Conservation (phyloP, 2,797 vertebrate species). For the Mormyrus hasselquistii region DNA sequence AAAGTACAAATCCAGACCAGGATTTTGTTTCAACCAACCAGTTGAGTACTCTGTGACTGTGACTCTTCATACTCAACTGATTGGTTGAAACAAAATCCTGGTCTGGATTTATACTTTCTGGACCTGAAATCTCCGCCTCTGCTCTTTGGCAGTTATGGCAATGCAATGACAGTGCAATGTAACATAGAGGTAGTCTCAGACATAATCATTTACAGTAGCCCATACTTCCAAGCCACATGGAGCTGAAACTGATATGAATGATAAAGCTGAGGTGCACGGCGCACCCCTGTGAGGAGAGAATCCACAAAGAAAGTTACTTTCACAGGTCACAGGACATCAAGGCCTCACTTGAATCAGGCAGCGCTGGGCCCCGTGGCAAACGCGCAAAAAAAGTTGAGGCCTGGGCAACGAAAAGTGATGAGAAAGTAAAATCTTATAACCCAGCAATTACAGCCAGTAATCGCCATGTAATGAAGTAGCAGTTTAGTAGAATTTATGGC, state of each 20-base stretch:
- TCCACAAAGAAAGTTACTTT: constrained; percentile 15
- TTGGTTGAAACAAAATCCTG: too few relatives aligned
- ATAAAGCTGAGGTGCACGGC: neutral
- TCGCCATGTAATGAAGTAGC: constrained; percentile 76
- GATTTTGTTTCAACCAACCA: too few relatives aligned
- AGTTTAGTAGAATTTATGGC: constrained; percentile 78
- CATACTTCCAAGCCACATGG: neutral
- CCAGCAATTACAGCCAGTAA: constrained; percentile 62
- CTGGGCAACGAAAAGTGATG: constrained; percentile 49
- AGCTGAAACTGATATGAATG: neutral
- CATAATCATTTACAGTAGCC: neutral
- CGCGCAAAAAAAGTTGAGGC: constrained; percentile 56
- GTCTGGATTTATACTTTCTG: too few relatives aligned
- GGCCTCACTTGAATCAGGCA: constrained; percentile 41
- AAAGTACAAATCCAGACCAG: too few relatives aligned
- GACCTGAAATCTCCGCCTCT: too few relatives aligned
- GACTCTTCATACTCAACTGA: too few relatives aligned
- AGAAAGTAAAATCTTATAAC: constrained; percentile 60
- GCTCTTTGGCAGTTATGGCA: neutral
- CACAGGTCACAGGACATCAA: constrained; percentile 44
- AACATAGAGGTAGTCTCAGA: neutral
- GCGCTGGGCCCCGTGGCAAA: constrained; percentile 57
- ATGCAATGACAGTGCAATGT: neutral
- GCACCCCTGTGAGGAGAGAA: neutral
- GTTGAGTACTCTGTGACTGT: too few relatives aligned